Base-by-base conservation (phyloP, 2,888 invertebrate genomes). In the Chrysolina americana region DNA sequence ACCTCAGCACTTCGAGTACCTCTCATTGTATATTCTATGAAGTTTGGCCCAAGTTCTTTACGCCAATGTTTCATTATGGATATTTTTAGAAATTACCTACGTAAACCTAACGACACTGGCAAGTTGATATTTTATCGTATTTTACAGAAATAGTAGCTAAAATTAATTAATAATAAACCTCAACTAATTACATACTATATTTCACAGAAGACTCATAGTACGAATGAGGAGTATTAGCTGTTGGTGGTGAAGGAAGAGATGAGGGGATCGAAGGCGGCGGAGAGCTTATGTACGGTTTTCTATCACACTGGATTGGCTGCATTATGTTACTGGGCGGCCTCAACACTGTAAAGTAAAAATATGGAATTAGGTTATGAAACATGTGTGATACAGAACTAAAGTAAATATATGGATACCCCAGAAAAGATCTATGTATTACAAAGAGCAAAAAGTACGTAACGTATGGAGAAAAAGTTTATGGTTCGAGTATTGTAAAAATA, bases 251-350 rank as follows among this genome's bases (percentile, higher is more conserved):
- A 0, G 91, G 89, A 69, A 91, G 80, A 44, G 87, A 85, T 28
- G 87, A 83, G 36, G 87, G 86, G 74, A 87, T 85, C 65, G 87
- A 84, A 8, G 91, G 90, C 36, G 91, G 90, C 2, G 91, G 90
- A 1, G 89, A 87, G 4, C 89, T 87, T 53, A 90, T 85, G 83
- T 89, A 90, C n/a, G 90, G 89, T 85, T 92, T 92, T 81, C 91
- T 89, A 80, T 91, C 91, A n/a, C 91, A 90, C 13, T 90, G 90
- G 72, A 90, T 82, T 6, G 89, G 82, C 75, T 85, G 85, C 81
- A 86, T 84, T 68, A 83, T 80, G 65, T 83, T 85, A 64, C 84
- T 84, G 0, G 85, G 80, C 62, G 85, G 82, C 75, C 87, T 83
- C 85, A 87, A 86, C 81, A 87, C 88, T 88, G 83, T 41, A 86